Base-by-base conservation (phyloP, 2,113 vertebrate species). In the Chloroceryle aenea region DNA sequence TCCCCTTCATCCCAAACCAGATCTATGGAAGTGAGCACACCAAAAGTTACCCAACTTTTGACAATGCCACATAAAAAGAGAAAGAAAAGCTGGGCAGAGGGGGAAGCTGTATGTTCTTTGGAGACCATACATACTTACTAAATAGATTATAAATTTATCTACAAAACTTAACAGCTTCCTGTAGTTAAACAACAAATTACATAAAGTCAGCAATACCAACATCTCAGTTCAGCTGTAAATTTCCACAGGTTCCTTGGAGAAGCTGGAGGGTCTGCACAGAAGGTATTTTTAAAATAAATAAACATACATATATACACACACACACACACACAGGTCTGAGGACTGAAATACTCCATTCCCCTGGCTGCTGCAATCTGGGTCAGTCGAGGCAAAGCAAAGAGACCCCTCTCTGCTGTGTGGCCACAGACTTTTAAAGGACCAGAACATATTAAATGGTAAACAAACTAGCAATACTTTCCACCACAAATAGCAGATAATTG, bases 371-470 rank as follows among this genome's bases (percentile, higher is more conserved):
- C n/a, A n/a, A n/a, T n/a, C n/a, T n/a, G n/a, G n/a, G n/a, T n/a
- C n/a, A n/a, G n/a, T n/a, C n/a, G n/a, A n/a, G n/a, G n/a, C n/a
- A n/a, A 80, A 48, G 48, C 20, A 92, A 86, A 86, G 36, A 79
- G 18, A 11, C 5, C 10, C 13, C 43, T 29, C 13, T 38, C 12
- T 63, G 38, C 11, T 42, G 1, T 1, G 2, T 1, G 3, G 11
- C 19, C 52, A 26, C 52, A 22, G 47, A 55, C 36, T 78, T 64
- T 56, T 29, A 78, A 74, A 89, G n/a, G 36, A 40, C 6, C 9
- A 71, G 12, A 83, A 73, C 6, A 27, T 6, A 75, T 3, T 29
- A 55, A 90, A 59, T 21, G 8, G 8, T 13, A 80, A 94, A 71
- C 14, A 47, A 7, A 14, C 9, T 15, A 55, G 10, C 14, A 72